Evolutionary conservation across 2,113 vertebrate genomes (phyloP).

Genomic region (Octodon degus): DNA sequence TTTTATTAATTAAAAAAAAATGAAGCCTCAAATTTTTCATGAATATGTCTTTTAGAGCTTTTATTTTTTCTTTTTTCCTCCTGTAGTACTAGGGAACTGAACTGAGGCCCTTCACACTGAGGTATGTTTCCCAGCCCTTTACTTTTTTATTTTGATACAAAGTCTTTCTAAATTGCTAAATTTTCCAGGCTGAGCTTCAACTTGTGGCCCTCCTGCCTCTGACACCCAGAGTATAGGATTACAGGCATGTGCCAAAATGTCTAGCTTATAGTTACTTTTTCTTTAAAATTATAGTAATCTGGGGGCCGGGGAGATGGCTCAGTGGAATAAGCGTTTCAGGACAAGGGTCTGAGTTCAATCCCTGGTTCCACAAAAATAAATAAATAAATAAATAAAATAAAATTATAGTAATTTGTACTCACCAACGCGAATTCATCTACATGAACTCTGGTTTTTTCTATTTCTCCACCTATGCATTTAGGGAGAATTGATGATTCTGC

Average conservation of each 20-base stretch:
- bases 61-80: not conserved
- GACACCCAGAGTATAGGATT: not conserved
- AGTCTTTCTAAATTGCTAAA: not conserved
- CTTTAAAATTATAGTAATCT: not conserved
- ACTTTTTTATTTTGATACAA: not conserved
- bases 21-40: not conserved
- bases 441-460: slow-evolving; percentile 95
- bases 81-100: not conserved
- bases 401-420: slow-evolving; percentile 76
- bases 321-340: too few species aligned
- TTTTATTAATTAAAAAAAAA: slow-evolving; percentile 54
- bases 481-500: slow-evolving; percentile 97
- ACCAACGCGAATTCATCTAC: slow-evolving; percentile 99
- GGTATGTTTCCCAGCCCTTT: not conserved
- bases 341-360: too few species aligned
- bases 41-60: not conserved
- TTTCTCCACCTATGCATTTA: slow-evolving; percentile 91
- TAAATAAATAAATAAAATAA: not conserved
- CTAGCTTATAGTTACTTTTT: not conserved
- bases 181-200: not conserved
- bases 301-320: too few species aligned
- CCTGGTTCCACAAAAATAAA: too few species aligned
- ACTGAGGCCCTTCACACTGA: not conserved
- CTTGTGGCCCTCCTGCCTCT: not conserved
- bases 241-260: not conserved